Conservation (phyloP, 2,797 vertebrate genomes). For the Psittacula echo region DNA sequence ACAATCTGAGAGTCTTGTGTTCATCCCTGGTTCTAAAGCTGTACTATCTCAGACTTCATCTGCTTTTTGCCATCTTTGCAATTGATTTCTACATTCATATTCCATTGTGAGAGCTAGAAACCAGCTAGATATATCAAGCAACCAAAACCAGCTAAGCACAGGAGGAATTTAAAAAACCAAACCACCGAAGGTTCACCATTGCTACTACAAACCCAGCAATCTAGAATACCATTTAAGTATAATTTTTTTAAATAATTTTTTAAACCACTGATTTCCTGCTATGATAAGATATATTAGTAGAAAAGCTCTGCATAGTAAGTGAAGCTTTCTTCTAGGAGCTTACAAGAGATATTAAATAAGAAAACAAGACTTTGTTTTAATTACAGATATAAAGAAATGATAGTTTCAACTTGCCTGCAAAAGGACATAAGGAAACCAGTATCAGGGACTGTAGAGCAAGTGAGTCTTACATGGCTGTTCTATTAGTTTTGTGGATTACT, state of each 20-base stretch:
- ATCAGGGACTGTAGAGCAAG: background rate
- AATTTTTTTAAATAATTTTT: no score
- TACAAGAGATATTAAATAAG: background rate
- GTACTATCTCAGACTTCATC: background rate
- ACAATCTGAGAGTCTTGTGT: background rate
- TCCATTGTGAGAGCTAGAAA: background rate
- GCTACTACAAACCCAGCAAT: background rate
- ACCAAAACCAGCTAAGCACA: background rate
- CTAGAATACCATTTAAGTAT: background rate
- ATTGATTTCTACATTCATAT: background rate
- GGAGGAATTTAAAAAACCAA: background rate
- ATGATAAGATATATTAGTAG: background rate
- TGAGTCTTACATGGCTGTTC: background rate
- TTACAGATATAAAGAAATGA: background rate
- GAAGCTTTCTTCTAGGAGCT: background rate
- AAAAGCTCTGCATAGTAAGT: background rate
- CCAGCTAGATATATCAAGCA: background rate
- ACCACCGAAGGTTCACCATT: background rate
- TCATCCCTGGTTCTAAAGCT: background rate
- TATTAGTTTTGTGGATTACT: background rate
- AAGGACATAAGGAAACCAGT: background rate
- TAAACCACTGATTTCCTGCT: background rate
- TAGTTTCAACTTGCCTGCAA: background rate
- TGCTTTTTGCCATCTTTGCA: background rate
- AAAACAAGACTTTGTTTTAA: background rate